phyloP scores from a whole-genome alignment of 2,888 invertebrate genomes.

The Isoperla grammatica region DNA sequence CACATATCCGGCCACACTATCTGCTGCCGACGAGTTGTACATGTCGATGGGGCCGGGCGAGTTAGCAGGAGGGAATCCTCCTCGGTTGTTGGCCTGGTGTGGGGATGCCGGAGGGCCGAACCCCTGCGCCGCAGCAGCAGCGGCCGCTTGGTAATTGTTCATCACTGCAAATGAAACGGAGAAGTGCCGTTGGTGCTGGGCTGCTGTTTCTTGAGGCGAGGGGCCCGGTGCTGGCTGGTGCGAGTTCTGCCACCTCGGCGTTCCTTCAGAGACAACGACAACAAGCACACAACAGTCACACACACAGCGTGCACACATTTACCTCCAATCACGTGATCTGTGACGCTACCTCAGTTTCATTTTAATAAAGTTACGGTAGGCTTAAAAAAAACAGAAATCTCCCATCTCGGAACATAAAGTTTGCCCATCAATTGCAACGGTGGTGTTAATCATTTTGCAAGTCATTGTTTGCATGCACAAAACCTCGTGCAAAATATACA shows the following conservation, averaged over 20 bases:
- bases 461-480: constrained; percentile 20
- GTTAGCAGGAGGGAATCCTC: constrained; percentile 85
- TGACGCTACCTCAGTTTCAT: not conserved
- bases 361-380: too few species aligned
- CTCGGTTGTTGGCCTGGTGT: constrained; percentile 59
- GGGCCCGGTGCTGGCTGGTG: too few species aligned
- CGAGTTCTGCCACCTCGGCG: constrained; percentile 21
- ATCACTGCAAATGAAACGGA: constrained; percentile 63
- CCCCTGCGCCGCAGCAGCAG: constrained; percentile 62
- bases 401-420: constrained; percentile 7
- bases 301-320: constrained; percentile 5
- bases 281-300: constrained; percentile 23
- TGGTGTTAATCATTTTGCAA: constrained; percentile 24
- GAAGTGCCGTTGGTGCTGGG: constrained; percentile 8
- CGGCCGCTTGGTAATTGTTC: constrained; percentile 89
- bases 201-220: not conserved
- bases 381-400: too few species aligned
- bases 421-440: constrained; percentile 18
- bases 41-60: constrained; percentile 86
- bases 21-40: constrained; percentile 81
- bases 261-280: constrained; percentile 23
- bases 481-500: constrained; percentile 21
- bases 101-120: constrained; percentile 80
- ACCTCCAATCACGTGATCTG: constrained; percentile 9
- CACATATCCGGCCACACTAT: constrained; percentile 85